A percentile compares a stretch with the other conserved stretches of the same genome.
Evolutionary conservation across 2,113 vertebrate genomes (phyloP).

Genomic region (Hipposideros armiger): DNA sequence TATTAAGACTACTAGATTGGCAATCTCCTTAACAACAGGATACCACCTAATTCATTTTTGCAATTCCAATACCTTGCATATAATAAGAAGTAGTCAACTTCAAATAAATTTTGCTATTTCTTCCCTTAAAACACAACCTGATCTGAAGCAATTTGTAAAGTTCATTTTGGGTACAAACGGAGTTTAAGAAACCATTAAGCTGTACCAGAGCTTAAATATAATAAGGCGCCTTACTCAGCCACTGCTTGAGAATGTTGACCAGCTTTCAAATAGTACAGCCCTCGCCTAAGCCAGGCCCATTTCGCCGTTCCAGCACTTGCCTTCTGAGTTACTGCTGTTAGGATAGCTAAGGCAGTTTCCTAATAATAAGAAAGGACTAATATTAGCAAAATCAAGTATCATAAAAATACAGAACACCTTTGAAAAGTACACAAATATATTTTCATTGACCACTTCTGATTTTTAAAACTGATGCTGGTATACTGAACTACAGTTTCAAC

Average conservation of each 20-base stretch:
- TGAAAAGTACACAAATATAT: constrained; percentile 1
- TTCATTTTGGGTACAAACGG: background rate
- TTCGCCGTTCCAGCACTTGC: constrained; percentile 94
- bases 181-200: background rate
- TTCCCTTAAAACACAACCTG: constrained; percentile 13
- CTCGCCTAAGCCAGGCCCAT: constrained; percentile 98
- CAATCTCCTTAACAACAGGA: background rate
- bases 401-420: background rate
- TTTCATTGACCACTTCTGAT: constrained; percentile 21
- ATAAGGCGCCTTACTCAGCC: constrained; percentile 91
- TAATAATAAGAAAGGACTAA: constrained; percentile 80
- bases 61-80: constrained; percentile 3
- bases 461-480: constrained; percentile 6
- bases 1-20: background rate
- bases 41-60: background rate
- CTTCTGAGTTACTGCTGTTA: constrained; percentile 93
- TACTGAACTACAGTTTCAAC: background rate
- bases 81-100: background rate
- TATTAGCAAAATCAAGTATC: constrained; percentile 46
- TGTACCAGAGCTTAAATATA: background rate
- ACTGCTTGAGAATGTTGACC: constrained; percentile 93
- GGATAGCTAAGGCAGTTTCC: constrained; percentile 92
- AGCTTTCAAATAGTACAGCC: constrained; percentile 94
- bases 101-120: constrained; percentile 23
- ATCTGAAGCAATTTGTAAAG: background rate